Percentiles rank a stretch among this genome's conserved stretches.
Conservation (phyloP, 1,140 invertebrate genomes). For the Cotesia typhae region DNA sequence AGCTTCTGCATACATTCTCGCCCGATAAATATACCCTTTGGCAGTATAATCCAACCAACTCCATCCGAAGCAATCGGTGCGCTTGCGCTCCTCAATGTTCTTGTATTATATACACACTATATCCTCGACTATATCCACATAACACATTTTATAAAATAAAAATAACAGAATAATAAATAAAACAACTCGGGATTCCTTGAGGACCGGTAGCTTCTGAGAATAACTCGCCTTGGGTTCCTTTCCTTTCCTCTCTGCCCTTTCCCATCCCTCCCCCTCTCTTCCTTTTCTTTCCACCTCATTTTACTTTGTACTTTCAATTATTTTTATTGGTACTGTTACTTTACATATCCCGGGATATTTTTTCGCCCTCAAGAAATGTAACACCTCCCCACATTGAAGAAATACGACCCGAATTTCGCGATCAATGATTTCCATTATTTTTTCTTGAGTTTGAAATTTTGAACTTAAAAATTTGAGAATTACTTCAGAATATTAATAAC, state of each 20-base stretch:
- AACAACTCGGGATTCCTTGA: constrained; percentile 47
- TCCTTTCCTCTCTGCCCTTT: constrained; percentile 8
- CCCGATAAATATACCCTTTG: constrained; percentile 67
- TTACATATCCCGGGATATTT: too few species aligned
- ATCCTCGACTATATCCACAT: too few species aligned
- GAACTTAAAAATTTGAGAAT: too few species aligned
- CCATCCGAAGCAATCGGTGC: constrained; percentile 23
- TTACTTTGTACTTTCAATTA: background rate
- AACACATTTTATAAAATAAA: too few species aligned
- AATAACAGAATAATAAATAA: background rate
- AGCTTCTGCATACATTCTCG: constrained; percentile 66
- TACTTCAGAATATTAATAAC: too few species aligned
- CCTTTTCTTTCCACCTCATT: constrained; percentile 9
- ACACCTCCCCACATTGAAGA: too few species aligned
- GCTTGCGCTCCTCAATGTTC: constrained; percentile 18
- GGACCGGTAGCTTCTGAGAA: constrained; percentile 56
- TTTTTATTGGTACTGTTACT: too few species aligned
- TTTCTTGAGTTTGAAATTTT: too few species aligned
- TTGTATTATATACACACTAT: too few species aligned
- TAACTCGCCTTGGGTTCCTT: constrained; percentile 49
- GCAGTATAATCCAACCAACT: constrained; percentile 62
- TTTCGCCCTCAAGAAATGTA: too few species aligned
- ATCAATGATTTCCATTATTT: too few species aligned
- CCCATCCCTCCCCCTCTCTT: constrained; percentile 9
- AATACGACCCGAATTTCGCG: too few species aligned